Conservation (phyloP, 2,797 vertebrate species). For the Pantherophis alleghaniensis region DNA sequence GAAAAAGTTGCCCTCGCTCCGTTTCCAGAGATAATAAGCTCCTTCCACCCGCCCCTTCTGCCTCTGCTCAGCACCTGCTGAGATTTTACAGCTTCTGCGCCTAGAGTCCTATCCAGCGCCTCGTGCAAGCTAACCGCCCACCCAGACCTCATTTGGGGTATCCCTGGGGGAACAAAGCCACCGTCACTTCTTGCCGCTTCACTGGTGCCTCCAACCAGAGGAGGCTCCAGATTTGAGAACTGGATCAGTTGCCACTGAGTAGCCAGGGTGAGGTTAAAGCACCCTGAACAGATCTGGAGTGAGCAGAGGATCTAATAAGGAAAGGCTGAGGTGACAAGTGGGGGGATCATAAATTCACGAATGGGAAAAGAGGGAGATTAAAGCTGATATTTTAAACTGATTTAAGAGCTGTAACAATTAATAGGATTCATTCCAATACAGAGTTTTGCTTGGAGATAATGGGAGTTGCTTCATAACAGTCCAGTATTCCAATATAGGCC, state of each 20-base stretch:
- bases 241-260: neutral
- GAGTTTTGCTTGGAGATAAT: neutral
- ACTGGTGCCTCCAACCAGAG: neutral
- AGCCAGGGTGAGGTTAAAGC: neutral
- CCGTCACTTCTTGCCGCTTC: neutral
- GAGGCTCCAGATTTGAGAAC: neutral
- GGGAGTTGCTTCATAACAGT: neutral
- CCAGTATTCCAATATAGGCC: neutral
- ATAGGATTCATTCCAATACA: neutral
- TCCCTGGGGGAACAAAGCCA: neutral
- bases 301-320: neutral
- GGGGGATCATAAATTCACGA: neutral
- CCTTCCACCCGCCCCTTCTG: neutral
- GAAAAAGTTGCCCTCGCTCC: neutral
- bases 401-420: neutral
- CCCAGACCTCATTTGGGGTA: neutral
- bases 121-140: neutral
- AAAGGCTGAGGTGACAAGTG: neutral
- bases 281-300: too few species aligned
- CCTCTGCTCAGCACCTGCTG: neutral
- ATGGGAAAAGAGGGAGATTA: neutral
- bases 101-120: neutral
- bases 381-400: neutral
- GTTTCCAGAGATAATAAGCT: neutral
- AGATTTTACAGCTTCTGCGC: neutral